These are phyloP conservation scores for Bufotes viridis DNA, from an alignment of 2,797 vertebrate genomes.

Conservation along the genomic window DNA sequence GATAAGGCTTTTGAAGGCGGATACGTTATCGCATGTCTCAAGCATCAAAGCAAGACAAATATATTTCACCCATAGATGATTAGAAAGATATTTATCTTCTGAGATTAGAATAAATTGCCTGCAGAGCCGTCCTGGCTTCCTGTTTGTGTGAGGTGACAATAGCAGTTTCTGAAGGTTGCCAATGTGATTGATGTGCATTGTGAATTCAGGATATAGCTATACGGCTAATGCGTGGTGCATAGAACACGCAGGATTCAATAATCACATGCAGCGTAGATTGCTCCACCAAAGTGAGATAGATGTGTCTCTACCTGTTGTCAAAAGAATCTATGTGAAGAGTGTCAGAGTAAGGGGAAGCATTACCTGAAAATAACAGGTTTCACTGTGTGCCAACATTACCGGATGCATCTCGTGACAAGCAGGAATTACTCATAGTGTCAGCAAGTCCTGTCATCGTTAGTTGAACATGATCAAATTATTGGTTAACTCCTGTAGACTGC, in stretches of 20 bases:
- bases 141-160: constrained; percentile 35
- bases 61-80: constrained; percentile 47
- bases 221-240: constrained; percentile 1
- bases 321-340: background rate
- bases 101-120: constrained; percentile 58
- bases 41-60: constrained; percentile 54
- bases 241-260: constrained; percentile 17
- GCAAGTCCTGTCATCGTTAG: background rate
- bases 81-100: constrained; percentile 52
- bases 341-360: background rate
- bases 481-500: too few species aligned
- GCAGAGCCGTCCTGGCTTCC: background rate
- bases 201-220: background rate
- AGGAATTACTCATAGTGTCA: background rate
- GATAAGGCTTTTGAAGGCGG: constrained; percentile 37
- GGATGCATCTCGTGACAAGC: background rate
- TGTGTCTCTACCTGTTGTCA: constrained; percentile 6
- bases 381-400: background rate
- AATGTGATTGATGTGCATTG: constrained; percentile 50
- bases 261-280: constrained; percentile 37
- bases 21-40: constrained; percentile 36
- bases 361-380: constrained; percentile 10
- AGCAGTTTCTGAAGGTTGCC: constrained; percentile 25
- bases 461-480: too few species aligned
- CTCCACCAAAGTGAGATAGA: constrained; percentile 15